phyloP scores from a whole-genome alignment of 2,113 vertebrate genomes.

The Eidolon helvum region DNA sequence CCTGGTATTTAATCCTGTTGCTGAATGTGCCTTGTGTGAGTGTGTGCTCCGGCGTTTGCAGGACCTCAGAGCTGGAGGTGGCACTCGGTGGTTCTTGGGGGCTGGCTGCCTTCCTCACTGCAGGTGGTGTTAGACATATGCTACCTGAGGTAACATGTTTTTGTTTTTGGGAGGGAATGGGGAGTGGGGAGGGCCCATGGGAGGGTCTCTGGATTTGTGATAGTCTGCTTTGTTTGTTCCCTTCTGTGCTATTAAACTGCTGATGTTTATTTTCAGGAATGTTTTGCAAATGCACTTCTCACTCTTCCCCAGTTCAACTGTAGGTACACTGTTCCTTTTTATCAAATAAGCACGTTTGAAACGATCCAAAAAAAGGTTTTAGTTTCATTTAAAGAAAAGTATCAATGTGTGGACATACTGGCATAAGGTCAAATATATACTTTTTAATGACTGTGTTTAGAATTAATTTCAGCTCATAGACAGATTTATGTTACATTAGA shows the following conservation, averaged over 20 bases:
- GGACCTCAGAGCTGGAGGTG: slow-evolving; percentile 80
- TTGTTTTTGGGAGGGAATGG: slow-evolving; percentile 78
- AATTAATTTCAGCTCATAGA: slow-evolving; percentile 82
- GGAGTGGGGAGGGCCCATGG: slow-evolving; percentile 65
- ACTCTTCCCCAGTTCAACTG: slow-evolving; percentile 93
- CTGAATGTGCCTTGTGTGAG: slow-evolving; percentile 81
- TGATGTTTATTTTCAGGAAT: slow-evolving; percentile 95
- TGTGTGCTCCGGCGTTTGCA: slow-evolving; percentile 70
- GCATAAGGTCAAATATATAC: slow-evolving; percentile 79
- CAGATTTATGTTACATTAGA: slow-evolving; percentile 90
- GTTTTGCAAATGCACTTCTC: slow-evolving; percentile 93
- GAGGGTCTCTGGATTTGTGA: slow-evolving; percentile 80
- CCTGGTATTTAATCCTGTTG: slow-evolving; percentile 82
- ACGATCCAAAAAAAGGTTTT: slow-evolving; percentile 82
- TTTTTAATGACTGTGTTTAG: slow-evolving; percentile 76
- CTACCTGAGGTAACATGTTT: slow-evolving; percentile 87
- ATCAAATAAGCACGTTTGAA: slow-evolving; percentile 91
- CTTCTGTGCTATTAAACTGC: slow-evolving; percentile 89
- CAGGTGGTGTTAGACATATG: slow-evolving; percentile 86
- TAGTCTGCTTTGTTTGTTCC: slow-evolving; percentile 80
- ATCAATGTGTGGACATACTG: slow-evolving; percentile 78
- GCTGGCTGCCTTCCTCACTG: slow-evolving; percentile 77
- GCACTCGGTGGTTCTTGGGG: slow-evolving; percentile 79
- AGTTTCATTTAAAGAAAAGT: slow-evolving; percentile 84
- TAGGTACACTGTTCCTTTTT: slow-evolving; percentile 95